A percentile compares a stretch with the other conserved stretches of the same genome.
Conservation (phyloP, 2,113 vertebrate genomes). For the Alethe diademata region DNA sequence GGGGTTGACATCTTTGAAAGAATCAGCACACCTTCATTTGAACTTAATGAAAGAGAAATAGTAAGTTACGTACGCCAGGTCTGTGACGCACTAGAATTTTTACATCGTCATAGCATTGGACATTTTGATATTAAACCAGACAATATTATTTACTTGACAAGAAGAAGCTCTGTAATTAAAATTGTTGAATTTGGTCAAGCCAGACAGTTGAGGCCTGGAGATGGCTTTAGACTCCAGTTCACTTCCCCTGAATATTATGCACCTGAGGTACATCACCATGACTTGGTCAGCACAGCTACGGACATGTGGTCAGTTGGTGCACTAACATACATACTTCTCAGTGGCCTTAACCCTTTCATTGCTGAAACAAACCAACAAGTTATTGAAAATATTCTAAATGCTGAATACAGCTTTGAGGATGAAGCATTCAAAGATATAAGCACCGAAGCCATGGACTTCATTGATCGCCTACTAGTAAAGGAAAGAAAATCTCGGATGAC, state of each 20-base stretch:
- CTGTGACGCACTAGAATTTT: constrained; percentile 89
- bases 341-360: constrained; percentile 93
- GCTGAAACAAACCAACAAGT: constrained; percentile 97
- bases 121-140: constrained; percentile 97
- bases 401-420: constrained; percentile 94
- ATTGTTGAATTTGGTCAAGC: constrained; percentile 96
- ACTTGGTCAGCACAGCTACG: constrained; percentile 90
- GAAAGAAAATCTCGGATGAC: constrained; percentile 96
- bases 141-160: constrained; percentile 93
- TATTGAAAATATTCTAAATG: constrained; percentile 94
- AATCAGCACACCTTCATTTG: constrained; percentile 86
- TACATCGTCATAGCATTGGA: constrained; percentile 87
- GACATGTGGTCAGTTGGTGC: constrained; percentile 98
- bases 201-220: constrained; percentile 90
- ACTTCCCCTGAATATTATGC: constrained; percentile 92
- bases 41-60: constrained; percentile 91
- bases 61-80: constrained; percentile 88
- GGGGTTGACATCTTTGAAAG: constrained; percentile 95
- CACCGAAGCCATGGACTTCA: constrained; percentile 91
- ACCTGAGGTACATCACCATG: constrained; percentile 95
- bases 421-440: constrained; percentile 91
- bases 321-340: constrained; percentile 89
- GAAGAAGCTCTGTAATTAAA: constrained; percentile 88
- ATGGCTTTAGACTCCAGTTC: constrained; percentile 91
- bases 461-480: constrained; percentile 91